Evolutionary conservation across 2,797 vertebrate genomes (phyloP), one percentile per base, ranked within the genome.

Genomic region (Sus cebifrons): DNA sequence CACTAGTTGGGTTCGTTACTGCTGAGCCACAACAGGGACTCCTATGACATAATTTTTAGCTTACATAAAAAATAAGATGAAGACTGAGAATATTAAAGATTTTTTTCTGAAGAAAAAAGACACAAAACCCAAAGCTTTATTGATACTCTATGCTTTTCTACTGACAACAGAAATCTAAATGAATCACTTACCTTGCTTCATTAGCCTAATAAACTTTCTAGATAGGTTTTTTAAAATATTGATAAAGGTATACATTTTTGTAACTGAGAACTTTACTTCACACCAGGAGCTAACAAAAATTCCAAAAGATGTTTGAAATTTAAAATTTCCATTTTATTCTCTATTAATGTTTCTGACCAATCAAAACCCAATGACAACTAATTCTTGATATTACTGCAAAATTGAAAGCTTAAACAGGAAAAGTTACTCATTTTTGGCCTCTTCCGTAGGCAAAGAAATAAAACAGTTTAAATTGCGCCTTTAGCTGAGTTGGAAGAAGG

Each of bases 151-250:
- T 58, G 78, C 29, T 95, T 84, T 96, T 86, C 65, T 67, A 89
- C 10, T 91, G 25, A 32, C 64, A 94, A 91, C 21, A 27, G 96
- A 81, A 60, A 92, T 32, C 10, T 17, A 79, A n/a, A 88, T 6
- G 17, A 79, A 82, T 68, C 56, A 81, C 14, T 54, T 15, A 40
- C 11, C 7, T 91, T 92, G 40, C 20, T 89, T 91, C n/a, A 94
- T 54, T n/a, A 81, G n/a, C 12, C 54, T n/a, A 65, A 95, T 64
- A 18, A 54, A 95, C 78, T 96, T 96, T 92, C 56, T 67, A 86
- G 29, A 89, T 18, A 23, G 8, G 29, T 86, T 68, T 96, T 96
- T 67, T 70, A 36, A 36, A 70, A 96, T 7, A 90, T 17, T 77
- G 10, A 13, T 64, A 81, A 79, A 64, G 49, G 71, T 29, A 90